A percentile compares a stretch with the other conserved stretches of the same genome.
Conservation (phyloP, 2,888 invertebrate genomes). For the Sarcophaga variegata region DNA sequence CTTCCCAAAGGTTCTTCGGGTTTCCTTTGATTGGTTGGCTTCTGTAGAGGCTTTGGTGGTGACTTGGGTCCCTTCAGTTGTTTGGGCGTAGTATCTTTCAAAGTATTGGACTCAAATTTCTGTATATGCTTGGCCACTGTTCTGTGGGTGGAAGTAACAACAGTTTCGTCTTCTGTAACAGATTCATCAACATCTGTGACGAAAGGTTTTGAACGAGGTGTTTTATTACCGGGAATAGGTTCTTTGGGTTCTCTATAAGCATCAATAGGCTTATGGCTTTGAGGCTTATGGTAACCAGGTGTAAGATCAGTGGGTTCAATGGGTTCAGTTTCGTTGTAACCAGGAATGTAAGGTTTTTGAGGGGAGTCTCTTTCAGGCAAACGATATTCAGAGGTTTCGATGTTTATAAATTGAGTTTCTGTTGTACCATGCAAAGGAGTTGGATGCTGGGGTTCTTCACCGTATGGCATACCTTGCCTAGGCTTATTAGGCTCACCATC, state of each 20-base stretch:
- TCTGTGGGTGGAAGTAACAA: conserved; percentile 22
- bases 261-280: not conserved
- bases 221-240: not conserved
- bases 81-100: conserved; percentile 21
- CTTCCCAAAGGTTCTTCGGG: not conserved
- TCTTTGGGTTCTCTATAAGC: not conserved
- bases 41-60: conserved; percentile 3
- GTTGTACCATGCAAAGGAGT: not conserved
- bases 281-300: not conserved
- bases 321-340: not conserved
- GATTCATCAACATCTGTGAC: conserved; percentile 37
- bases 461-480: not conserved
- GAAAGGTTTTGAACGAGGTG: not conserved
- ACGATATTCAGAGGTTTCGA: too few species aligned
- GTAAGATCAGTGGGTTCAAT: not conserved
- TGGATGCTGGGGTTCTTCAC: not conserved
- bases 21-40: conserved; percentile 5
- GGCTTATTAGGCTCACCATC: not conserved
- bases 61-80: conserved; percentile 5
- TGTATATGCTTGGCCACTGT: conserved; percentile 47
- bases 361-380: too few species aligned
- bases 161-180: conserved; percentile 3
- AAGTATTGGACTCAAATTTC: conserved; percentile 45
- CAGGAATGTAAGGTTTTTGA: too few species aligned
- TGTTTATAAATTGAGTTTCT: too few species aligned